Conservation (phyloP, 2,797 vertebrate species). For the Eulemur coronatus region DNA sequence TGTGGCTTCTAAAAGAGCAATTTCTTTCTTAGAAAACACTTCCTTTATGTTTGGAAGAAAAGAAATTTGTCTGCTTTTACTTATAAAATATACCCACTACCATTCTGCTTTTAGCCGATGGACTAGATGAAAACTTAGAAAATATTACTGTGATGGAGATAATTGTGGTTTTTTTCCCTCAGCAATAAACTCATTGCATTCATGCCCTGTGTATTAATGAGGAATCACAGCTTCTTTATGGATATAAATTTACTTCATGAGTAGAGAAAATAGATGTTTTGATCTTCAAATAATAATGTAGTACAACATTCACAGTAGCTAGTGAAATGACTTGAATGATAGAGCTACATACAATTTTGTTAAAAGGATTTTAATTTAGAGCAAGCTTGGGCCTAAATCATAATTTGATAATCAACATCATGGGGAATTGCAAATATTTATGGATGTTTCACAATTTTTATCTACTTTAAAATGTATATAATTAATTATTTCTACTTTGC, state of each 20-base stretch:
- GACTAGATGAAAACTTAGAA: neutral
- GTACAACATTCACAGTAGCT: neutral
- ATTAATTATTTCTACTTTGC: neutral
- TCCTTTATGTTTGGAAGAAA: neutral
- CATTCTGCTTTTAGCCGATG: neutral
- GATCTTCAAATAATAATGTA: neutral
- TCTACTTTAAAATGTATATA: neutral
- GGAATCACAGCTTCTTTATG: neutral
- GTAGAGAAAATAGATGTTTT: neutral
- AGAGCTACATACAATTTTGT: neutral
- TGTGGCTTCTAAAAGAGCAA: neutral
- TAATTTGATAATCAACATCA: slow-evolving; percentile 5
- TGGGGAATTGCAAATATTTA: neutral
- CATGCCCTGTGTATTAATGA: neutral
- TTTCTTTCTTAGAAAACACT: neutral
- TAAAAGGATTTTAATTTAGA: neutral
- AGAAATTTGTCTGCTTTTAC: neutral
- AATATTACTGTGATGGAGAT: neutral
- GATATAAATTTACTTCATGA: slow-evolving; percentile 20
- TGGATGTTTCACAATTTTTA: neutral
- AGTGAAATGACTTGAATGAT: neutral
- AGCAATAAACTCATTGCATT: neutral
- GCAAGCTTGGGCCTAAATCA: neutral
- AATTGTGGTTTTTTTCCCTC: neutral
- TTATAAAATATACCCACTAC: neutral